Percentiles rank a stretch among this genome's conserved stretches.
Evolutionary conservation across 2,797 vertebrate genomes (phyloP).

Genomic region (Australoheros facetus): DNA sequence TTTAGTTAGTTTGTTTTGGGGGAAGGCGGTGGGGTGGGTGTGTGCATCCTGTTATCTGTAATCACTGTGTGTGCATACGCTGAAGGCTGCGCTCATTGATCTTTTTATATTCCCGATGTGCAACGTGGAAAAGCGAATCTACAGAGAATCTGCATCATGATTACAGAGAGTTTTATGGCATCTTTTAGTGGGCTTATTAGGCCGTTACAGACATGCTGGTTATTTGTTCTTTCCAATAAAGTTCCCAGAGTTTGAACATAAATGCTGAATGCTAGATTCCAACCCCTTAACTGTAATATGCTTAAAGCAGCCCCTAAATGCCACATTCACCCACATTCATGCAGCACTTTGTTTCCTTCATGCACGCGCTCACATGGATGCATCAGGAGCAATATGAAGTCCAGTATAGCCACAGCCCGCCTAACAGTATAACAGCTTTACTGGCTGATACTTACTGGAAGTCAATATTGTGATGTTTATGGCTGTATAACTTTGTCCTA

Average conservation of each 20-base stretch:
- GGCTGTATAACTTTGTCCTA: neutral
- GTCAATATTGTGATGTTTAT: neutral
- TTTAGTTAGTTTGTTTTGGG: conserved; percentile 7
- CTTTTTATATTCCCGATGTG: neutral
- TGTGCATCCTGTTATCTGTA: neutral
- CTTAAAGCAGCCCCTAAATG: neutral
- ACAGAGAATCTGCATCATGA: neutral
- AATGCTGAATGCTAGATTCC: neutral
- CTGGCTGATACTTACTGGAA: neutral
- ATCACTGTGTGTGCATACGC: neutral
- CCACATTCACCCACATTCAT: neutral
- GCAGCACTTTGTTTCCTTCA: neutral
- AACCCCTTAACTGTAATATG: neutral
- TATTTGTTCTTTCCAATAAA: neutral
- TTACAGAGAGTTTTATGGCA: neutral
- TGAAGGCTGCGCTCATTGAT: neutral
- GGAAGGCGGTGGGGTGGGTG: neutral
- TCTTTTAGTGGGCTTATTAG: neutral
- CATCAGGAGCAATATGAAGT: neutral
- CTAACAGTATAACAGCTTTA: neutral
- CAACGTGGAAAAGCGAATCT: neutral
- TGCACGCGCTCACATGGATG: rapidly evolving
- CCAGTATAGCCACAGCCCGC: neutral
- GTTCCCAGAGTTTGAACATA: neutral
- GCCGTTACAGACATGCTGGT: neutral